A percentile compares a stretch with the other conserved stretches of the same genome.
These are phyloP conservation scores for Ovis aries DNA, from an alignment of 2,113 vertebrate species.

Conservation along the genomic window ARS-UI_Ramb_v3.0 NC_056055.1:168433501-168434000, in stretches of 20 bases:
- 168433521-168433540: slow-evolving; percentile 28
- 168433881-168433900: slow-evolving; percentile 46
- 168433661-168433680: slow-evolving; percentile 9
- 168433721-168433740: background rate
- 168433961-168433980: background rate
- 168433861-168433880: background rate
- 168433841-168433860: background rate
- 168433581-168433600: background rate
- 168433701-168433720: slow-evolving; percentile 7
- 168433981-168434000: background rate
- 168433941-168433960: slow-evolving; percentile 26
- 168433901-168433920: slow-evolving; percentile 54
- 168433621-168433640: slow-evolving; percentile 24
- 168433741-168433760: background rate
- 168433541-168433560: slow-evolving; percentile 21
- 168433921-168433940: slow-evolving; percentile 16
- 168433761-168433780: background rate
- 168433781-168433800: background rate
- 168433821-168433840: background rate
- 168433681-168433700: slow-evolving; percentile 26
- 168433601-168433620: slow-evolving; percentile 30
- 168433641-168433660: slow-evolving; percentile 5
- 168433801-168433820: slow-evolving; percentile 25
- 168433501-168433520: background rate
- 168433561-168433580: background rate